Percentiles rank a stretch among this genome's conserved stretches.
phyloP scores from a whole-genome alignment of 2,888 invertebrate species.

The Gortyna flavago region DNA sequence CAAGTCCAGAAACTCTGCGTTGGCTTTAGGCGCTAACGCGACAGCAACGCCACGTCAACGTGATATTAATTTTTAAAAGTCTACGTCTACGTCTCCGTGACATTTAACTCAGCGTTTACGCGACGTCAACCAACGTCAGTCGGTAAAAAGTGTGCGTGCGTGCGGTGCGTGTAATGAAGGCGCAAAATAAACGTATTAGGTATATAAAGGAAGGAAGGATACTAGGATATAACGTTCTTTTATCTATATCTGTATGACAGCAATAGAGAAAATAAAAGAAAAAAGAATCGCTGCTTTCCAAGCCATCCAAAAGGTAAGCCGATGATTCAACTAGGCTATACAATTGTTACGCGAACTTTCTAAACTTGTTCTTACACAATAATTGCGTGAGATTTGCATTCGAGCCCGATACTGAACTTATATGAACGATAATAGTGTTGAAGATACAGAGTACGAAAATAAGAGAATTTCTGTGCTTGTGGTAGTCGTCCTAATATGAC shows the following conservation, averaged over 20 bases:
- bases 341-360: constrained; percentile 61
- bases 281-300: constrained; percentile 13
- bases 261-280: background rate
- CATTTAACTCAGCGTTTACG: background rate
- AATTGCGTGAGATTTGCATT: constrained; percentile 67
- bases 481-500: background rate
- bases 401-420: constrained; percentile 6
- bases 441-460: background rate
- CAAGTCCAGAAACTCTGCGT: background rate
- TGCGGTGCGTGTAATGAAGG: too few relatives aligned
- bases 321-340: constrained; percentile 50
- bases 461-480: background rate
- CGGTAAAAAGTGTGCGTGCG: too few relatives aligned
- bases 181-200: background rate
- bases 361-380: constrained; percentile 58
- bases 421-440: constrained; percentile 7
- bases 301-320: constrained; percentile 49
- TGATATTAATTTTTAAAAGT: background rate
- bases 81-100: too few relatives aligned
- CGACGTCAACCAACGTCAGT: background rate
- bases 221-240: too few relatives aligned
- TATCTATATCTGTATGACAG: background rate
- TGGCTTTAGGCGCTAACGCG: background rate
- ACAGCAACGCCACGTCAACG: background rate
- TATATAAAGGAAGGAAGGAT: too few relatives aligned